Base-by-base conservation (phyloP, 2,888 invertebrate genomes). In the Phoenoteleia sp. region DNA sequence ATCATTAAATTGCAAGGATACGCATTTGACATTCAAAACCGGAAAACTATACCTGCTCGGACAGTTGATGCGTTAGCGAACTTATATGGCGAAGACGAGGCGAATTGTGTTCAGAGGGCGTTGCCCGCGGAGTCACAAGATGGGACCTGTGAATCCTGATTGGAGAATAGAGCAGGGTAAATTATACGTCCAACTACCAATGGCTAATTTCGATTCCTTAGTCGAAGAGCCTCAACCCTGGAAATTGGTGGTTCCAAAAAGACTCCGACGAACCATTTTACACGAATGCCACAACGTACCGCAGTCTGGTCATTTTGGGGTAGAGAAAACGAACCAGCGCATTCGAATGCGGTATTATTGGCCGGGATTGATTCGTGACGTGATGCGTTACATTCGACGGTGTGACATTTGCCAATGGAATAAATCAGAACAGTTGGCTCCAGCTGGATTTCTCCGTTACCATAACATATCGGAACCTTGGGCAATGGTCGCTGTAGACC, bases 1-100 rank as follows among this genome's bases (percentile, higher is more conserved):
- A 77, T 75, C 84, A 79, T 27, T 56, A 84, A 85, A 86, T 82
- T 88, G 89, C 87, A 88, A 19, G 13, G 33, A 2, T 58, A 9
- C 36, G 15, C 3, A 29, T 58, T 58, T n/a, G 54, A 27, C 4
- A 27, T 27, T 27, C 3, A 27, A 6, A 27, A 6, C 27, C 3
- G 27, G 6, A 3, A 6, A 27, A 27, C 27, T 3, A 6, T 6
- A 27, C 6, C 27, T 5, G 27, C 4, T 27, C 27, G 27, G 4
- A 27, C 6, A n/a, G 27, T 27, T 27, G 27, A 27, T 27, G n/a
- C n/a, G n/a, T n/a, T n/a, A n/a, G n/a, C n/a, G n/a, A n/a, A n/a
- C n/a, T n/a, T n/a, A n/a, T n/a, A n/a, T n/a, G n/a, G n/a, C n/a
- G n/a, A n/a, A n/a, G n/a, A n/a, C n/a, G n/a, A n/a, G n/a, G n/a